Base-by-base conservation (phyloP, 2,113 vertebrate species). In the Gymnogyps californianus region DNA sequence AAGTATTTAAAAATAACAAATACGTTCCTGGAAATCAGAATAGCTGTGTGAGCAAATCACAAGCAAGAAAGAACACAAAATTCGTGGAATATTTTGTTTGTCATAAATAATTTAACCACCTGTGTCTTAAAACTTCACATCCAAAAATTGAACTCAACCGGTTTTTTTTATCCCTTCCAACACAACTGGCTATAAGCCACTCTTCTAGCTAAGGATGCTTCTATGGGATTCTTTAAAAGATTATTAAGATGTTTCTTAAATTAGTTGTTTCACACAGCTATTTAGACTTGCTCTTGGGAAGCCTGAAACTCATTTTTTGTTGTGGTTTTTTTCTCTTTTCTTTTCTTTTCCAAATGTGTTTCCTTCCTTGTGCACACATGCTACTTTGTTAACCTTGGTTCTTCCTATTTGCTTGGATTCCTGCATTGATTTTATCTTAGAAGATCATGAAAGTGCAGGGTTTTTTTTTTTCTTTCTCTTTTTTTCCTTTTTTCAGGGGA, bases 1-100 rank as follows among this genome's bases (percentile, higher is more conserved):
- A 95, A 97, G 96, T 91, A 85, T 94, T 96, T 94, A 54, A 93
- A 95, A 94, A 87, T 25, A 92, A 42, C 40, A 90, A 87, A 96
- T n/a, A 38, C 28, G 82, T 89, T 87, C 87, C 77, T 82, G 83
- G 81, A 95, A 91, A 87, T 49, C 69, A 49, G 57, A 71, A 69
- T 21, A 67, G 52, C 52, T 62, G 11, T 5, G 25, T 4, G 74
- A 89, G 87, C 46, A 89, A 59, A 78, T 79, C 21, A 2, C 8
- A 38, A n/a, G 51, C 13, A 6, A 58, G 59, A 22, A 49, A 46
- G 40, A 59, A 8, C 7, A 34, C 6, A 22, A 28, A 44, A 87
- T 21, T 59, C 75, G 38, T 17, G 64, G 29, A 38, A 57, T 66
- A 13, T 61, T 85, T 75, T 38, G 12, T 51, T 61, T 83, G 49